Evolutionary conservation across 1,140 invertebrate species (phyloP).

Genomic region (Theocolax elegans): DNA sequence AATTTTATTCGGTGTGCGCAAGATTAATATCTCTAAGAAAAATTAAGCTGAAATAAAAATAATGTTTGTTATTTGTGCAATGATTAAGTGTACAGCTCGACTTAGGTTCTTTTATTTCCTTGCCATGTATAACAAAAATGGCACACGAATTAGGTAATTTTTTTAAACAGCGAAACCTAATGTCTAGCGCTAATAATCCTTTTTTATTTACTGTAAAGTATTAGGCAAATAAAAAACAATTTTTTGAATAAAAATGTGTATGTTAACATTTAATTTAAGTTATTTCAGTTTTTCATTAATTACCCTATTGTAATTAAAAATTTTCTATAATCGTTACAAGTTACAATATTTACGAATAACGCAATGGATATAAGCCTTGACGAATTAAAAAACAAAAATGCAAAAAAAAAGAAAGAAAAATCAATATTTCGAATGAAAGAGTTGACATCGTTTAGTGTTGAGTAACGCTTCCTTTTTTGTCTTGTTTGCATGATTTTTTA

Average conservation of each 20-base stretch:
- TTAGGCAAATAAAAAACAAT: conserved; percentile 49
- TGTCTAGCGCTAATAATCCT: conserved; percentile 39
- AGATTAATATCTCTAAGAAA: too few species aligned
- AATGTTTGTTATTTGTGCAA: conserved; percentile 41
- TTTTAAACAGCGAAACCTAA: conserved; percentile 32
- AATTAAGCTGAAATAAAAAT: neutral
- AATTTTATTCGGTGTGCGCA: too few species aligned
- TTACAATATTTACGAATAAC: too few species aligned
- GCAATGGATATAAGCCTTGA: too few species aligned
- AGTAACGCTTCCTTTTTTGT: too few species aligned
- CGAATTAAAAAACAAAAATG: too few species aligned
- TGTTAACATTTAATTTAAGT: conserved; percentile 48
- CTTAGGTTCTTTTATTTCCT: conserved; percentile 33
- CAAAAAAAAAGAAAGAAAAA: too few species aligned
- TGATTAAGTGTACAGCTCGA: conserved; percentile 24
- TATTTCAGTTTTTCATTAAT: conserved; percentile 3
- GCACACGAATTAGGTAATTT: conserved; percentile 32
- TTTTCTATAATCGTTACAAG: too few species aligned
- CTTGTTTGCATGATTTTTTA: conserved; percentile 53
- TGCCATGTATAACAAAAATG: conserved; percentile 26
- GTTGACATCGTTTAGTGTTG: too few species aligned
- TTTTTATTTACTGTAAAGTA: conserved; percentile 61
- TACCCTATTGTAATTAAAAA: neutral
- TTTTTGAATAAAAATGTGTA: conserved; percentile 56
- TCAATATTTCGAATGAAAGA: too few species aligned